A percentile compares a stretch with the other conserved stretches of the same genome.
Evolutionary conservation across 2,888 invertebrate genomes (phyloP).

Genomic region (Caenorhabditis sp.): DNA sequence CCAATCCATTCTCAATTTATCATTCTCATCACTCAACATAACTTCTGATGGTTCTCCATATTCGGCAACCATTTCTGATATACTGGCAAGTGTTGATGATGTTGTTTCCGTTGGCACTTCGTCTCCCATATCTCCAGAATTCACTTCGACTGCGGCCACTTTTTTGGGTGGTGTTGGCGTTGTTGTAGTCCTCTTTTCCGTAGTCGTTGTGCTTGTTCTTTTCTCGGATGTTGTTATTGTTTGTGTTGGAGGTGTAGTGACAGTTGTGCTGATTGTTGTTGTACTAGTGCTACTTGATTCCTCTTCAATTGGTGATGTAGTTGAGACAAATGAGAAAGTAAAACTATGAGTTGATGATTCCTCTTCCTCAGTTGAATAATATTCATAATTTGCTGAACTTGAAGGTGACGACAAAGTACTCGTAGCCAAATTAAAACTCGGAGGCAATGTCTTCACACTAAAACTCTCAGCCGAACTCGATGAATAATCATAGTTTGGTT

Average conservation of each 20-base stretch:
- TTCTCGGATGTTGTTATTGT: slow-evolving; percentile 9
- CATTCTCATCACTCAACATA: slow-evolving; percentile 34
- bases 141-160: slow-evolving; percentile 20
- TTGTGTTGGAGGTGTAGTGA: slow-evolving; percentile 12
- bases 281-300: background rate
- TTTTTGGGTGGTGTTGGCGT: slow-evolving; percentile 24
- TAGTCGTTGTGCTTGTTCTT: slow-evolving; percentile 21
- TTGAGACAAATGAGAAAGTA: background rate
- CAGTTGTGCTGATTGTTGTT: background rate
- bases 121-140: slow-evolving; percentile 34
- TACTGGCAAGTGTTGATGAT: slow-evolving; percentile 8
- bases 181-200: slow-evolving; percentile 10
- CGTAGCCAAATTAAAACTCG: slow-evolving; percentile 44
- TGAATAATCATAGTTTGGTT: slow-evolving; percentile 50
- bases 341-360: slow-evolving; percentile 5
- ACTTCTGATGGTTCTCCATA: slow-evolving; percentile 50
- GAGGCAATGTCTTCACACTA: slow-evolving; percentile 50
- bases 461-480: slow-evolving; percentile 43
- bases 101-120: slow-evolving; percentile 32
- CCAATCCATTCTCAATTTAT: slow-evolving; percentile 60
- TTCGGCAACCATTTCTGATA: slow-evolving; percentile 38
- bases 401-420: slow-evolving; percentile 26
- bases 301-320: background rate
- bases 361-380: slow-evolving; percentile 33
- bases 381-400: slow-evolving; percentile 12